A percentile compares a stretch with the other conserved stretches of the same genome.
Conservation (phyloP, 2,888 invertebrate species). For the Stenoptilia bipunctidactyla region DNA sequence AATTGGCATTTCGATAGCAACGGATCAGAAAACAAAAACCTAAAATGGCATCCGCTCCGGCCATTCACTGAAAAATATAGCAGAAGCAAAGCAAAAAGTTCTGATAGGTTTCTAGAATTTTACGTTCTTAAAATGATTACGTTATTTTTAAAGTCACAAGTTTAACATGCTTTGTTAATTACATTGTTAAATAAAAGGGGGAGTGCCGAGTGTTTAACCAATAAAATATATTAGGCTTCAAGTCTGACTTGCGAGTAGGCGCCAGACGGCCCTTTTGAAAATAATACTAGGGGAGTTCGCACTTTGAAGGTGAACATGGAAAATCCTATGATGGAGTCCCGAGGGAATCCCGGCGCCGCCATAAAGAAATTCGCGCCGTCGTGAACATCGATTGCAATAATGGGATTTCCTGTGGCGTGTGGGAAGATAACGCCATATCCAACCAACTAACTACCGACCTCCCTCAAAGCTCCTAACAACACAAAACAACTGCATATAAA, state of each 20-base stretch:
- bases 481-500: not conserved
- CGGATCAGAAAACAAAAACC: conserved; percentile 37
- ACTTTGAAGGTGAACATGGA: conserved; percentile 32
- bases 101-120: not conserved
- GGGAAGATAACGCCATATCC: conserved; percentile 14
- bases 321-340: conserved; percentile 55
- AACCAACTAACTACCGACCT: not conserved
- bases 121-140: not conserved
- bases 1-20: conserved; percentile 52
- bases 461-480: not conserved
- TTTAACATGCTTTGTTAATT: not conserved
- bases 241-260: conserved; percentile 27
- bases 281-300: conserved; percentile 28
- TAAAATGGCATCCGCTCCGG: conserved; percentile 23
- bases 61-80: conserved; percentile 28
- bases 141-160: not conserved
- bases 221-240: not conserved
- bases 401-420: conserved; percentile 49
- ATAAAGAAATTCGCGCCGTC: conserved; percentile 35
- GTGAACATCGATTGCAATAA: conserved; percentile 33
- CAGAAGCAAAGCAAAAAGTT: not conserved
- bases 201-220: not conserved
- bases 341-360: conserved; percentile 45
- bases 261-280: conserved; percentile 29
- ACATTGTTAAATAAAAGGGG: not conserved